These are phyloP conservation scores for Nothocercus nigrocapillus DNA, from an alignment of 2,113 vertebrate species.

Conservation along the genomic window DNA sequence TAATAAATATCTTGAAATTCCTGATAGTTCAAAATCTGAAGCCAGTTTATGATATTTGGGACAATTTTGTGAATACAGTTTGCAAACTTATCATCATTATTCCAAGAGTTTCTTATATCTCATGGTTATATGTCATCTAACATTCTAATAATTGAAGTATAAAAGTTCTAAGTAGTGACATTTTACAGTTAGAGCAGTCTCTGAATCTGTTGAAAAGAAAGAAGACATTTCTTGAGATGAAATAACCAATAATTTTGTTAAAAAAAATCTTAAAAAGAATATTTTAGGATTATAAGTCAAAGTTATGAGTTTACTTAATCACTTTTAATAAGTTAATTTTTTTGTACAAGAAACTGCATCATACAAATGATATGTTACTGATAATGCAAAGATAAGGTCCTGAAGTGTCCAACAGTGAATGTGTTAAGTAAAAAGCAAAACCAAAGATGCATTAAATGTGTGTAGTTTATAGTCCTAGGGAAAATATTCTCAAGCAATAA, in stretches of 20 bases:
- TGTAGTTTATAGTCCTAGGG: background rate
- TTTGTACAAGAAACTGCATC: background rate
- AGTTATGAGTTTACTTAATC: background rate
- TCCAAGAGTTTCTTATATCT: background rate
- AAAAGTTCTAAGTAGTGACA: background rate
- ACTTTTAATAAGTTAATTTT: background rate
- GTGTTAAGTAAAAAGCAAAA: background rate
- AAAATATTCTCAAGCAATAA: constrained; percentile 30
- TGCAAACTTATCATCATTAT: background rate
- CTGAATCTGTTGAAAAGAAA: background rate
- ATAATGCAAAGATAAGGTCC: background rate
- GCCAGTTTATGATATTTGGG: background rate
- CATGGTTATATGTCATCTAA: background rate
- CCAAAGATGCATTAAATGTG: background rate
- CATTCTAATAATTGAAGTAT: background rate
- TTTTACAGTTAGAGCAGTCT: background rate
- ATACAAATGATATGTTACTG: background rate
- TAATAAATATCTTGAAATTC: background rate
- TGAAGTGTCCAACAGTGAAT: background rate
- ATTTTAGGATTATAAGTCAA: rapidly evolving
- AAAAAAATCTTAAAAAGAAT: background rate
- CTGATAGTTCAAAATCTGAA: background rate
- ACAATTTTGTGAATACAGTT: background rate
- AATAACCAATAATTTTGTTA: background rate
- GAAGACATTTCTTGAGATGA: background rate